Evolutionary conservation across 1,140 invertebrate species (phyloP).

Genomic region (Meloidogyne chitwoodi): DNA sequence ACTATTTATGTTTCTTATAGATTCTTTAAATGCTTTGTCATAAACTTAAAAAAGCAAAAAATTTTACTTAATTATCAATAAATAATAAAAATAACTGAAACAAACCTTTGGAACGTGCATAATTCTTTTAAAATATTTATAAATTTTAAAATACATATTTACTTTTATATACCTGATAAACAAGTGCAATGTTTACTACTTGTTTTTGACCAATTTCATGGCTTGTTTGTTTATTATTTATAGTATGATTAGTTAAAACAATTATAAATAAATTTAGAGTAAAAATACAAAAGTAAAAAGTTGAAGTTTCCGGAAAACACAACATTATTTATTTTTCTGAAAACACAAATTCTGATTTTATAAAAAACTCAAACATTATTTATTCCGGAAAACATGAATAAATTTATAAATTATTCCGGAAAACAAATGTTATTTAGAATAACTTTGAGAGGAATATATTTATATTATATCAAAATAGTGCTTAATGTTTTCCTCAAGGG

Average conservation of each 20-base stretch:
- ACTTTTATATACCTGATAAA: conserved; percentile 37
- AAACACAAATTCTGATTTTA: too few species aligned
- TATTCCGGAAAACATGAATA: too few species aligned
- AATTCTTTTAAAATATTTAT: conserved; percentile 37
- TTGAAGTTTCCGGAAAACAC: too few species aligned
- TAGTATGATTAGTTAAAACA: background rate
- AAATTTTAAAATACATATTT: background rate
- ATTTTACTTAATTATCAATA: too few species aligned
- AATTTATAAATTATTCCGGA: too few species aligned
- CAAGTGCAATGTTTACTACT: conserved; percentile 43
- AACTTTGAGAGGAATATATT: too few species aligned
- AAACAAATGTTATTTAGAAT: too few species aligned
- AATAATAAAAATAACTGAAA: background rate
- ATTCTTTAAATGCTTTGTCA: conserved; percentile 52
- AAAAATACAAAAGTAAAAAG: background rate
- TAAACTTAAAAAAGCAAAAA: too few species aligned
- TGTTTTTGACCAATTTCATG: conserved; percentile 19
- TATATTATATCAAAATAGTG: too few species aligned
- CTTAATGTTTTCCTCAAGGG: too few species aligned
- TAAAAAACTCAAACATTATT: too few species aligned
- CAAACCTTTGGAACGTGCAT: conserved; percentile 44
- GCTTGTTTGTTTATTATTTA: background rate
- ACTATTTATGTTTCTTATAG: conserved; percentile 49
- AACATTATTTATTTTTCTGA: too few species aligned
- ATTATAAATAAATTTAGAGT: background rate